Evolutionary conservation across 1,140 invertebrate species (phyloP), one percentile per base, ranked within the genome.

Genomic region (Euglossa dilemma): DNA sequence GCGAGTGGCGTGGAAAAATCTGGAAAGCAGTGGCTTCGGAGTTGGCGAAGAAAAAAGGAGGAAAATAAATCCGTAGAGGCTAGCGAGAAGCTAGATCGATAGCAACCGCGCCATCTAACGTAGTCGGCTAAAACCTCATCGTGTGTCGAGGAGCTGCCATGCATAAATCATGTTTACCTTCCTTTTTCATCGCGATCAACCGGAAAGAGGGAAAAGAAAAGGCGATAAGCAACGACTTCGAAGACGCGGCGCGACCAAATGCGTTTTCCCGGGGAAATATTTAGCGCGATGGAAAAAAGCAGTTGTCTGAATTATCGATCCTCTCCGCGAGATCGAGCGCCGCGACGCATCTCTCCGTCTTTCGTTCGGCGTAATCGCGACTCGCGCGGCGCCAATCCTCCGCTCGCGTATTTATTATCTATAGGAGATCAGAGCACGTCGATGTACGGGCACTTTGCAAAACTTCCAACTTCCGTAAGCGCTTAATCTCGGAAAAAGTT

Each of bases 71-170:
- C 20, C 3, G 20, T 36, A 6, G 69, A 28, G 6, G 12, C 12
- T 16, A 28, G n/a, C 6, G 2, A 23, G 6, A 25, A 8, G 20
- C 18, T 14, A 28, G 50, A 52, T 54, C 64, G 64, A 69, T 43
- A 72, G 14, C 28, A 54, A 54, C 28, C 12, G 50, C 52, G 70
- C 70, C 70, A 72, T 72, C 70, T 72, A 28, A 72, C 70, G 52
- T 43, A 3, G 18, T 56, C 28, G 6, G 18, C 23, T 43, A 7
- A 56, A 72, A 72, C 12, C 20, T 72, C 28, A 25, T 23, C 23
- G 20, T 43, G 20, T 6, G 8, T 52, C 7, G 66, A n/a, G 12
- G 12, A 23, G 23, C 14, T 36, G n/a, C 9, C 25, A 14, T n/a
- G 57, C n/a, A 9, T 67, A 25, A 47, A n/a, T 45, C 20, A 50